Conservation (phyloP, 2,888 invertebrate species). For the Nemapogon koenigi region DNA sequence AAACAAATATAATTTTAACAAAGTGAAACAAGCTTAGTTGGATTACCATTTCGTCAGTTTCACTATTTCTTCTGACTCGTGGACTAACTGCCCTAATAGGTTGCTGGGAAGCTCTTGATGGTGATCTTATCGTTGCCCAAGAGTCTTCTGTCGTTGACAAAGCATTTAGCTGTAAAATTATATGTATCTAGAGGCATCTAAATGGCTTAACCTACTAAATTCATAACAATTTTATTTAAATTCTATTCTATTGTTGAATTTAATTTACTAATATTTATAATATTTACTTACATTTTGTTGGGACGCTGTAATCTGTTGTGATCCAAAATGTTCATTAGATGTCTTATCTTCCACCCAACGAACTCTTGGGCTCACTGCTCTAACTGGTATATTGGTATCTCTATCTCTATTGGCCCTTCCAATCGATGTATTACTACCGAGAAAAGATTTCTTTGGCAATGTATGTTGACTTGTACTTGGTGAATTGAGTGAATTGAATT, state of each 20-base stretch:
- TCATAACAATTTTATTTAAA: background rate
- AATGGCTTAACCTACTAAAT: background rate
- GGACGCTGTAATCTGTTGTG: constrained; percentile 46
- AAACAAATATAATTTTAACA: background rate
- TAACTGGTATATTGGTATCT: constrained; percentile 54
- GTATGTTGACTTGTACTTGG: constrained; percentile 49
- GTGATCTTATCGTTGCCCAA: constrained; percentile 46
- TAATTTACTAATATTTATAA: background rate
- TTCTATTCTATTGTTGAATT: background rate
- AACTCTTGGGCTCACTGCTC: constrained; percentile 58
- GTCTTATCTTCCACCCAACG: constrained; percentile 57
- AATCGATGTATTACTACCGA: constrained; percentile 57
- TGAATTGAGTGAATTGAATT: constrained; percentile 52
- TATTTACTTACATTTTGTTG: constrained; percentile 50
- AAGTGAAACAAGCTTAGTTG: too few species aligned
- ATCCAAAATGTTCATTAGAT: constrained; percentile 35
- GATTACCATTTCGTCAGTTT: constrained; percentile 49
- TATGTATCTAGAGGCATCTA: background rate
- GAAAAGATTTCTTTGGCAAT: constrained; percentile 57
- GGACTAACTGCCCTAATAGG: constrained; percentile 59
- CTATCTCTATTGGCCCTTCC: constrained; percentile 51
- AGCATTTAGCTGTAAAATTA: constrained; percentile 32
- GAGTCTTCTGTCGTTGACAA: constrained; percentile 38
- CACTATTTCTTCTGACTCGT: constrained; percentile 48
- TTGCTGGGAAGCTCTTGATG: constrained; percentile 50